Percentiles rank a stretch among this genome's conserved stretches.
These are phyloP conservation scores for Peromyscus attwateri DNA, from an alignment of 2,797 vertebrate species.

Conservation along the genomic window DNA sequence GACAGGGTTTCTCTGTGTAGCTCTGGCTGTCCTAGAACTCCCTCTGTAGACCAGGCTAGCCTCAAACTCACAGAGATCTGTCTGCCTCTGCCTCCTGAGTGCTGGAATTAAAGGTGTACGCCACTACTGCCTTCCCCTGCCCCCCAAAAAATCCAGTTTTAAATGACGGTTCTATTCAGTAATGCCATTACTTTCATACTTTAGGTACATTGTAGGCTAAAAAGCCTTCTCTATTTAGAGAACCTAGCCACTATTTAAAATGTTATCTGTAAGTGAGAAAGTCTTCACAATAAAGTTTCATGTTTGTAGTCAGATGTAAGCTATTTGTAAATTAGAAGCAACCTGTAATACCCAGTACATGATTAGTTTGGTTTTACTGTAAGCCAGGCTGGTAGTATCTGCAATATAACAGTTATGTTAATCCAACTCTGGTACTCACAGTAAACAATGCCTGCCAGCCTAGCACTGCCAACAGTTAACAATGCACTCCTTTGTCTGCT, in stretches of 20 bases:
- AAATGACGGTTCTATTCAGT: slow-evolving; percentile 22
- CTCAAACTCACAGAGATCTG: neutral
- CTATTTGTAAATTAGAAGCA: slow-evolving; percentile 42
- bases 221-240: slow-evolving; percentile 17
- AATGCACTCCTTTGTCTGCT: slow-evolving; percentile 49
- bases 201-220: neutral
- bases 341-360: slow-evolving; percentile 55
- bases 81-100: neutral
- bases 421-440: slow-evolving; percentile 15
- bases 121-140: no score
- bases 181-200: neutral
- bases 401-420: neutral
- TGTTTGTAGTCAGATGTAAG: slow-evolving; percentile 27
- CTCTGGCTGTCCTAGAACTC: neutral
- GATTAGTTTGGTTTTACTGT: slow-evolving; percentile 66
- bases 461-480: slow-evolving; percentile 45
- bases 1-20: neutral
- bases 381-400: slow-evolving; percentile 44
- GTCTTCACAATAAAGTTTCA: slow-evolving; percentile 18
- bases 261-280: neutral
- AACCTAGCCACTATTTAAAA: slow-evolving; percentile 21
- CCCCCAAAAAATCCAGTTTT: neutral
- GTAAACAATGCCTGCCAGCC: slow-evolving; percentile 51
- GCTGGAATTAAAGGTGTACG: neutral
- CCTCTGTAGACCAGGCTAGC: neutral